Evolutionary conservation across 2,113 vertebrate genomes (phyloP), one percentile per base, ranked within the genome.

Genomic region (Phoenicopterus ruber): DNA sequence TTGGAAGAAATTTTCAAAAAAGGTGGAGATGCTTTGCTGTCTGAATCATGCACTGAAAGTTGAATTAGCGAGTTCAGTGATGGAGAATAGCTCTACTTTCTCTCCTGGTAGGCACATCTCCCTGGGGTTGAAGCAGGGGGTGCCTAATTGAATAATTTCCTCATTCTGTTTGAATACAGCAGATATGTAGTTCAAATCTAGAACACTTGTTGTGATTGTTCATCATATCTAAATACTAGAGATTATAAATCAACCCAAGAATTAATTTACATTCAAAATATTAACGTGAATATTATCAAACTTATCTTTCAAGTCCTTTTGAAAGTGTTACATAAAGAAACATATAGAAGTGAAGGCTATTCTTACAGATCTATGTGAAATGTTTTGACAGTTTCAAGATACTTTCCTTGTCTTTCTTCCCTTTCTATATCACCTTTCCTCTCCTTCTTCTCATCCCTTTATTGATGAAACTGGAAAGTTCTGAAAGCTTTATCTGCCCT

Each of bases 31-130:
- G 26, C 15, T 82, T 62, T 84, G n/a, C 34, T 67, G 26, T 67
- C 38, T 91, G 76, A 91, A 63, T 84, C 83, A 67, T 9, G 28
- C 44, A 82, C 34, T 83, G 58, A 65, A 93, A 82, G 54, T 34
- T 92, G 82, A 94, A 86, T 94, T 96, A 93, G 22, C 12, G 32
- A 92, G n/a, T 69, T 93, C 90, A 94, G 19, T 94, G 74, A 47
- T 57, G 71, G 58, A 93, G 92, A 94, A 90, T 47, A 55, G 24
- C 17, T 62, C 21, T 71, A 25, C 49, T 85, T 93, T 94, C 65
- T 93, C 38, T 89, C 46, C 31, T 85, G 25, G 58, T 65, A 61
- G 78, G 46, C 20, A 24, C 69, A 21, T 89, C 20, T 94, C 88
- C 74, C 42, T 4, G 0, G 79, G 65, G 69, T 49, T 84, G 50